Evolutionary conservation across 64 coral and sea anemone species (phyloP), one percentile per base, ranked within the genome.

Genomic region (Stylophora pistillata): DNA sequence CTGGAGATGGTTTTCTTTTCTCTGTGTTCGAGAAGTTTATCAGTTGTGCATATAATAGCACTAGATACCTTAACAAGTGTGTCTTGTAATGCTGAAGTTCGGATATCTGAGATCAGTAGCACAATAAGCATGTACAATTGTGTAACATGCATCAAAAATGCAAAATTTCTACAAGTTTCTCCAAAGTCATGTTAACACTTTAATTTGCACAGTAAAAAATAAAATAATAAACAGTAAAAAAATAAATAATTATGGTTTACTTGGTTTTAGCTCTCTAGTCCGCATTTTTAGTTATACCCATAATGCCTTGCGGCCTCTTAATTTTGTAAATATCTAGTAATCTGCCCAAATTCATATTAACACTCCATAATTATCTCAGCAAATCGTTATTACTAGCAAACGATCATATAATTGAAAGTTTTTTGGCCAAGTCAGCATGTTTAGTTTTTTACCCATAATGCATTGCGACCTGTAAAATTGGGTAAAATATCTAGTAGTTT

Each of bases 1-100:
- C 71, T 85, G 58, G 82, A 63, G 82, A 85, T 85, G n/a, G 30
- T 72, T 28, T 72, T 72, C 70, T 72, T 72, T 28, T 72, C 23
- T 29, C 70, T 72, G 70, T 68, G 64, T 17, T 68, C 64, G 7
- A 68, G 64, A 82, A 82, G 28, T n/a, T 61, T 82, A 31, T 82
- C 57, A 16, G 57, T 58, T 64, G 79, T 64, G 52, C 77, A 41
- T 9, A 9, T 79, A 23, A 79, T 79, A n/a, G 77, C 77, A 79
- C 77, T 79, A 9, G 77, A 41, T 30, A 55, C 77, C 23, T 79
- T 79, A 5, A 79, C 77, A 21, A 79, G 53, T 23, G 77, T 79
- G 77, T 79, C 77, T 37, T 79, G 77, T 37, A 79, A 55, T 33
- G 77, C 77, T 12, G 12, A 79, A 23, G 41, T 29, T 55, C 23